Base-by-base conservation (phyloP, 2,888 invertebrate genomes). In the Troides aeacus region DNA sequence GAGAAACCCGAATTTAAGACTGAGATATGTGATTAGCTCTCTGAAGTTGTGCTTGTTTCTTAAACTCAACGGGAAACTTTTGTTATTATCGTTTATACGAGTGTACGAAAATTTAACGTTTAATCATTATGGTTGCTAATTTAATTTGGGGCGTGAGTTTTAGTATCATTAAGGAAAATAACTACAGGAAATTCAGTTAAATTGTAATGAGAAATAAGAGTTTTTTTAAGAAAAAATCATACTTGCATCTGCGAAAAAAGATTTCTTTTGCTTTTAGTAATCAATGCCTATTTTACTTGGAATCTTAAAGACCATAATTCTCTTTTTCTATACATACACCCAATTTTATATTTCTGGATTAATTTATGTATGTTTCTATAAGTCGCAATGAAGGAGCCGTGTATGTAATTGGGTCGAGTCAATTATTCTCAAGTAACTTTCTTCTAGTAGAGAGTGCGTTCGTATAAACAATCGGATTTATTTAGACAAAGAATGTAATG, bases 11-110 rank as follows among this genome's bases (percentile, higher is more conserved):
- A 73, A 74, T 74, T 73, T 74, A 70, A 71, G 63, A 68, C 74
- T 71, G 72, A 79, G 79, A 78, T 77, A 77, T 76, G 81, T 86
- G 86, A 87, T 88, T 87, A 88, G 83, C 80, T 79, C 77, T 79
- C 79, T 81, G 84, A 86, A 88, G 81, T 87, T 86, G 73, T 70
- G 77, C 79, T 77, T 81, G 79, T 81, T 83, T 80, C 82, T 80
- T 81, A 79, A 81, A 81, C 80, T 79, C 74, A 61, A 71, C 57
- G 77, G 70, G 71, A 76, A 86, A 87, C 84, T 88, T 86, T 82
- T 79, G 84, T 84, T 87, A 85, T 84, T 85, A 85, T 81, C 81
- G 78, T 82, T 84, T 83, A 83, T 79, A 79, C 76, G 78, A 75
- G 81, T 77, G 79, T 77, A 78, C 73, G 80, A 79, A 78, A 82